Base-by-base conservation (phyloP, 2,113 vertebrate species). In the Engraulis encrasicolus region DNA sequence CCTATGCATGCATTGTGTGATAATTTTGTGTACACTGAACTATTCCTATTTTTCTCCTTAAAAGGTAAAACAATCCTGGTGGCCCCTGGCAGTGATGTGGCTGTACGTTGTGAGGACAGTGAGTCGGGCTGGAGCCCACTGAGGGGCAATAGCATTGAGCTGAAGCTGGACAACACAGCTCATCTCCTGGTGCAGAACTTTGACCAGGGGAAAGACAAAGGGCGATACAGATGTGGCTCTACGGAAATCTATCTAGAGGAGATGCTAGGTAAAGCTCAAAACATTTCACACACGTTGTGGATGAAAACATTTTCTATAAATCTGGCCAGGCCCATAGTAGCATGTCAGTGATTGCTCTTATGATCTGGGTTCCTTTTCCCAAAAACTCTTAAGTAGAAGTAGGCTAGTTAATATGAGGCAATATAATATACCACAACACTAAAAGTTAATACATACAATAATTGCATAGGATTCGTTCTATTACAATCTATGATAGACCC, bases 41-140 rank as follows among this genome's bases (percentile, higher is more conserved):
- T 14, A 27, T 11, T 1, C 31, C 1, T 7, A 2, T 31, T 7
- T 12, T 14, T 45, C 40, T 23, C 9, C 27, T 5, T 45, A 2
- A 12, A 11, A 66, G 58, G 27, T 1, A 66, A 1, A 31, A 11
- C 31, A 23, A 66, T 66, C 58, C 23, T 3, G 58, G 58, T 66
- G 58, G 58, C 23, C 58, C 58, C 23, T 66, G 58, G 58, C 58
- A 66, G 58, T 66, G 58, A 66, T 66, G 58, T 66, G 58, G 27
- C n/a, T 31, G 23, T 12, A 23, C 27, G 58, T 2, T 66, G 58
- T 27, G n/a, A 9, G 27, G 58, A 27, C 58, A 66, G 58, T 9
- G 1, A 31, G 54, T 58, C 54, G 6, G 6, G 23, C 27, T 66
- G 58, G 58, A 23, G 27, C n/a, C 23, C n/a, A 66, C 12, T 14